Conservation (phyloP, 2,113 vertebrate genomes). For the Carollia perspicillata region DNA sequence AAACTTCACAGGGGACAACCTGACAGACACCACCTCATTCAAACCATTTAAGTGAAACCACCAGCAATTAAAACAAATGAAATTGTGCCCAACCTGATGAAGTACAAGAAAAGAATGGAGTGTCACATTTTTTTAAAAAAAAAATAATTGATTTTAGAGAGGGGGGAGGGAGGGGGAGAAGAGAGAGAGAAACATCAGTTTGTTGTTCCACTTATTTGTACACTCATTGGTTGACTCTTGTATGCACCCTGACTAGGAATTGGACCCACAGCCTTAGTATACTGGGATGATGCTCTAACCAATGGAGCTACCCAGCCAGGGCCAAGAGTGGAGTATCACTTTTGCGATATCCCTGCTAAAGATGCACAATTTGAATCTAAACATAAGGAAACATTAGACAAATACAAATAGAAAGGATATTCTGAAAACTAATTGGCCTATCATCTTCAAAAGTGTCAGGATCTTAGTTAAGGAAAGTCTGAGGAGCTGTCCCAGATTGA, state of each 20-base stretch:
- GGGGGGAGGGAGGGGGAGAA: too few relatives aligned
- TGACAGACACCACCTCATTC: neutral
- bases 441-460: neutral
- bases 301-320: too few relatives aligned
- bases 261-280: too few relatives aligned
- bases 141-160: too few relatives aligned
- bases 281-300: too few relatives aligned
- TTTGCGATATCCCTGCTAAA: neutral
- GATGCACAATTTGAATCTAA: neutral
- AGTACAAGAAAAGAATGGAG: neutral
- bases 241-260: too few relatives aligned
- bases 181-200: too few relatives aligned
- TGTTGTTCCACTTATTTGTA: too few relatives aligned
- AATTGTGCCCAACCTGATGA: neutral
- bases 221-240: too few relatives aligned
- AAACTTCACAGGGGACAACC: neutral
- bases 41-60: neutral
- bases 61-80: neutral
- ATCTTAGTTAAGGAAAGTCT: neutral
- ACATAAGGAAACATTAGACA: neutral
- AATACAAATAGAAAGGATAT: too few relatives aligned
- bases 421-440: neutral
- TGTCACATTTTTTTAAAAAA: neutral
- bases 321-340: neutral
- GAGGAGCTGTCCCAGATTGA: neutral